phyloP scores from a whole-genome alignment of 2,113 vertebrate genomes.

The Ia io region DNA sequence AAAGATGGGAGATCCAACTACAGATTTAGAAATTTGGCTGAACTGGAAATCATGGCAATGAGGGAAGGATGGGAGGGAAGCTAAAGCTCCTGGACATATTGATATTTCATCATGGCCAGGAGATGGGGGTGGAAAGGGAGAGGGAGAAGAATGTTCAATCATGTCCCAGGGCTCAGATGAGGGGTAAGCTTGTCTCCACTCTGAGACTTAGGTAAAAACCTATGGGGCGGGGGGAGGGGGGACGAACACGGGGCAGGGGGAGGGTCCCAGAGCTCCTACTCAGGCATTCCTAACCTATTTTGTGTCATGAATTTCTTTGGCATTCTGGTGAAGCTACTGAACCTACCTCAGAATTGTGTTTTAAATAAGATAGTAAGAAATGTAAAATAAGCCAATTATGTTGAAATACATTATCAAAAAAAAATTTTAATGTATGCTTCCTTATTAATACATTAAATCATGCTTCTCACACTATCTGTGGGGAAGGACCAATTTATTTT shows the following conservation, averaged over 20 bases:
- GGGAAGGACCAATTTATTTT: neutral
- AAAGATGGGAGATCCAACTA: neutral
- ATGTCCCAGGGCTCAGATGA: neutral
- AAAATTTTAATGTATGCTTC: neutral
- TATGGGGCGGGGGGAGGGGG: too few relatives aligned
- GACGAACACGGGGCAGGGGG: too few relatives aligned
- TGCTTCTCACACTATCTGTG: neutral
- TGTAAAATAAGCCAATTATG: neutral
- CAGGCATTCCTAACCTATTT: neutral
- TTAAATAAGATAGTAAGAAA: neutral
- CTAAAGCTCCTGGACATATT: neutral
- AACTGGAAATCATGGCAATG: neutral
- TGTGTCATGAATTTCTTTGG: neutral
- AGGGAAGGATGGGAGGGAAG: neutral
- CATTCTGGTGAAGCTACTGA: neutral
- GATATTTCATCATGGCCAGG: neutral
- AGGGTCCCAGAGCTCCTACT: neutral
- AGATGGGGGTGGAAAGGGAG: neutral
- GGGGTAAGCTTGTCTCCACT: neutral
- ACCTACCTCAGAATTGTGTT: neutral
- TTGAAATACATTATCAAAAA: neutral
- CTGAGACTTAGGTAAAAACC: neutral
- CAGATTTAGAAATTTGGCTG: neutral
- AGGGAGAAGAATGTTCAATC: neutral
- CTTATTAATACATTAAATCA: neutral